Evolutionary conservation across 1,140 invertebrate species (phyloP), one percentile per base, ranked within the genome.

Genomic region (Sarcophaga peregrina): DNA sequence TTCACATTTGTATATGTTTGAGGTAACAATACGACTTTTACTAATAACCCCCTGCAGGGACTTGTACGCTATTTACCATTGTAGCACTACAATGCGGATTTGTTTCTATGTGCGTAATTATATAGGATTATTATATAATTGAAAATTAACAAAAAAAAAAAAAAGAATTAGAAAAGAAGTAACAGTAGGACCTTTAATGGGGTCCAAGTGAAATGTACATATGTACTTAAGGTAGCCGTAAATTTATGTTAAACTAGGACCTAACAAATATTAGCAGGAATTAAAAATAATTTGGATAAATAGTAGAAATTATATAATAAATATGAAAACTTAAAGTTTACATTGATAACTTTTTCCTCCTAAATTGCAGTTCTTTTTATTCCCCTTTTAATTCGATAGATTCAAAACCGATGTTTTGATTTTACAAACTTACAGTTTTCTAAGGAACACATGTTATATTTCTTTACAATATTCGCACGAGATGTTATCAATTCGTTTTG

Each of bases 21-120:
- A 48, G 74, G 45, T 48, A 76, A 76, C 74, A 76, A 76, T 76
- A 76, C 74, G 74, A 76, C 74, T 76, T 76, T 76, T 76, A 47
- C 74, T 76, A 76, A 76, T 76, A 76, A 76, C 74, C 74, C 74
- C 74, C 74, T 76, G 74, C 74, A 47, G 74, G 37, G 5, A n/a
- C 74, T 76, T 76, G 47, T 46, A 46, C 74, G 15, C 54, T 58
- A 13, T 15, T 58, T 58, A 58, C 13, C n/a, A n/a, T 58, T 58
- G 11, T 58, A n/a, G 54, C 54, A n/a, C n/a, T n/a, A n/a, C n/a
- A 58, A 58, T 58, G 13, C n/a, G 54, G 54, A 58, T 58, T 58
- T 58, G 15, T 58, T 7, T 58, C 54, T 58, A 58, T n/a, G n/a
- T 15, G 54, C 15, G n/a, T 58, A 58, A 58, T 58, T 58, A 58